Conservation (phyloP, 2,888 invertebrate species). For the Drosophila pseudotalamancana region DNA sequence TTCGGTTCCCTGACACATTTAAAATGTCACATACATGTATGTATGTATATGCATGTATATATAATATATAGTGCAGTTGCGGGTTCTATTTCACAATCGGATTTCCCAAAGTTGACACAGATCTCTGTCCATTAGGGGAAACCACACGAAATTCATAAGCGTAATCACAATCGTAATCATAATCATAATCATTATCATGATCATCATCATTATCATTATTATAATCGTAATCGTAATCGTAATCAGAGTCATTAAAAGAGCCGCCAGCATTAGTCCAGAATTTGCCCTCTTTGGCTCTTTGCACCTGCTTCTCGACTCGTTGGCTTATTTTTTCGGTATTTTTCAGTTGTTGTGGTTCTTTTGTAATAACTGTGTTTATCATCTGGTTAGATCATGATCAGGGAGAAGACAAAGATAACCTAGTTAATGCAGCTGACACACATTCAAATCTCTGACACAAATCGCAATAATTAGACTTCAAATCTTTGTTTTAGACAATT, state of each 20-base stretch:
- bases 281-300: constrained; percentile 2
- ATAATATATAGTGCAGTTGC: constrained; percentile 39
- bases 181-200: constrained; percentile 72
- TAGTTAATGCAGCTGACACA: constrained; percentile 60
- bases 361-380: constrained; percentile 46
- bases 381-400: constrained; percentile 48
- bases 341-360: constrained; percentile 26
- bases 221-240: too few relatives aligned
- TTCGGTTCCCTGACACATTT: constrained; percentile 42
- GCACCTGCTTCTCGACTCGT: neutral
- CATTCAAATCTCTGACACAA: constrained; percentile 47
- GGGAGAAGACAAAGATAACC: constrained; percentile 62
- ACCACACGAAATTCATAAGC: constrained; percentile 59
- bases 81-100: constrained; percentile 28
- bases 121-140: constrained; percentile 46
- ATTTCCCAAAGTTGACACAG: constrained; percentile 49
- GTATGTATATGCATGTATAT: neutral
- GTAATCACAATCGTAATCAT: constrained; percentile 67
- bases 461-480: constrained; percentile 61
- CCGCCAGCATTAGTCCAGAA: constrained; percentile 68
- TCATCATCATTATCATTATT: constrained; percentile 66
- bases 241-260: constrained; percentile 68
- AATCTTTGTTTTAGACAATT: constrained; percentile 31
- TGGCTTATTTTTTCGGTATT: constrained; percentile 15
- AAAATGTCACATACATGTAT: constrained; percentile 31